Percentiles rank a stretch among this genome's conserved stretches.
Conservation (phyloP, 1,140 invertebrate genomes). For the Bombus turneri region DNA sequence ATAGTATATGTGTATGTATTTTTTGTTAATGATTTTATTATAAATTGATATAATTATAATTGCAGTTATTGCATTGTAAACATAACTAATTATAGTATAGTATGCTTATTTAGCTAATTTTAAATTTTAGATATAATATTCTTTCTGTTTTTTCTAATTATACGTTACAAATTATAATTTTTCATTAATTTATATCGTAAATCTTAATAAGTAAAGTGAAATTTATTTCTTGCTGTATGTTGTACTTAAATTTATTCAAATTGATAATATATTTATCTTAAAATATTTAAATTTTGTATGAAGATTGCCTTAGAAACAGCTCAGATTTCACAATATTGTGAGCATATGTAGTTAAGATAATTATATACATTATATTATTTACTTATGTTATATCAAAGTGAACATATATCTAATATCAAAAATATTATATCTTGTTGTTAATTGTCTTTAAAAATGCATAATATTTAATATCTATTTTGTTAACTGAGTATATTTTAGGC, state of each 20-base stretch:
- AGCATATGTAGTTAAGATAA: not conserved
- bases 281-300: not conserved
- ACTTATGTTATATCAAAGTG: not conserved
- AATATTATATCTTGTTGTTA: not conserved
- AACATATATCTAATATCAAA: not conserved
- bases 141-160: not conserved
- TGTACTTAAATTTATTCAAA: no score
- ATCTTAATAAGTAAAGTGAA: not conserved
- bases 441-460: not conserved
- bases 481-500: conserved; percentile 5
- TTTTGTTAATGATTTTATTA: not conserved
- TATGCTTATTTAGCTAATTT: not conserved
- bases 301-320: not conserved
- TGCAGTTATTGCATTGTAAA: not conserved
- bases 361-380: not conserved
- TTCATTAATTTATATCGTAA: not conserved
- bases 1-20: not conserved
- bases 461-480: conserved; percentile 2
- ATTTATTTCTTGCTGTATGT: not conserved
- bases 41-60: not conserved
- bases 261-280: not conserved
- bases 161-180: not conserved
- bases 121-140: no score
- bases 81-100: not conserved
- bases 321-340: not conserved